These are phyloP conservation scores for Macrophya alboannulata DNA, from an alignment of 2,888 invertebrate species.

Conservation along the genomic window DNA sequence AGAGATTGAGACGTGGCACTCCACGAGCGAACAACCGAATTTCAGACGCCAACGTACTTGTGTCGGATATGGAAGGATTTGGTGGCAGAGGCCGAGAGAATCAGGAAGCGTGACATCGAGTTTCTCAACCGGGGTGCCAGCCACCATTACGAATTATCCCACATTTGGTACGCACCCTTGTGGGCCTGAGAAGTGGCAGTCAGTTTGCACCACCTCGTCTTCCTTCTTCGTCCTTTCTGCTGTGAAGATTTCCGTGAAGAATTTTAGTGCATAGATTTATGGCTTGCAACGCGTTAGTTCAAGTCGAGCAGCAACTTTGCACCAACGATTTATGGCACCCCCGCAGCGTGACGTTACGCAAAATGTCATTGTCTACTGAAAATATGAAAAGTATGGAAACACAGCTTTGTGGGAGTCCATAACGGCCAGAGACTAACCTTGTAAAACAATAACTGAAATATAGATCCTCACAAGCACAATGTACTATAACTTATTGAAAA, in stretches of 20 bases:
- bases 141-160: slow-evolving; percentile 49
- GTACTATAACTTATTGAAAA: background rate
- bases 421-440: background rate
- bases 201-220: slow-evolving; percentile 20
- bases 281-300: slow-evolving; percentile 19
- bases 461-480: background rate
- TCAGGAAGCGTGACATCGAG: slow-evolving; percentile 40
- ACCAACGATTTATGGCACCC: slow-evolving; percentile 35
- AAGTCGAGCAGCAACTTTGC: slow-evolving; percentile 39
- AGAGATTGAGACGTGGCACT: background rate
- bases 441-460: slow-evolving; percentile 17
- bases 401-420: slow-evolving; percentile 15
- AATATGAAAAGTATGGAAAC: slow-evolving; percentile 46
- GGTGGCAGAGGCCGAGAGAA: background rate
- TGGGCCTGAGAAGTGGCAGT: slow-evolving; percentile 42
- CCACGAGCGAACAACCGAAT: background rate
- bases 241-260: slow-evolving; percentile 33
- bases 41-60: background rate
- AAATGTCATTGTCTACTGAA: slow-evolving; percentile 43
- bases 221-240: slow-evolving; percentile 1
- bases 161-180: slow-evolving; percentile 52
- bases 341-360: slow-evolving; percentile 41
- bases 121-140: slow-evolving; percentile 6
- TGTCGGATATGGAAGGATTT: background rate
- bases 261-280: slow-evolving; percentile 36